Evolutionary conservation across 2,113 vertebrate genomes (phyloP).

Genomic region (Eudyptes chrysolophus): DNA sequence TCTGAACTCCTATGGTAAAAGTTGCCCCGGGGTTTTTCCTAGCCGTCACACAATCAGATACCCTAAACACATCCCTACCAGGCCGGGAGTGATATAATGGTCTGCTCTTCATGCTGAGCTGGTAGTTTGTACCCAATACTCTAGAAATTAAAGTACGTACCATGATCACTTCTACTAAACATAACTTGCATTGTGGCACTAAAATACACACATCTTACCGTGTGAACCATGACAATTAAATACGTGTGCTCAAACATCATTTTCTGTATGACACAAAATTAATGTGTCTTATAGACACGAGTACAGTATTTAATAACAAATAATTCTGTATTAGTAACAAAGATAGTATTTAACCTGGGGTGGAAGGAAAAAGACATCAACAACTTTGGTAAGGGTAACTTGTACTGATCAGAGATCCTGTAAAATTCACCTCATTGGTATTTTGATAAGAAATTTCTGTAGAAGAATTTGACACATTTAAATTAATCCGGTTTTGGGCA

Average conservation of each 20-base stretch:
- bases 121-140: neutral
- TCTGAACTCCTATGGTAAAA: neutral
- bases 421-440: neutral
- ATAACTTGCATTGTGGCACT: neutral
- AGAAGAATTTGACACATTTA: neutral
- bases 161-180: neutral
- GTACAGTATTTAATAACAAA: neutral
- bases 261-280: neutral
- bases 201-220: neutral
- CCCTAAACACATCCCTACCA: neutral
- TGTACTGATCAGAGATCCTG: neutral
- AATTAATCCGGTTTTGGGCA: neutral
- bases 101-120: neutral
- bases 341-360: neutral
- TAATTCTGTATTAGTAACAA: neutral
- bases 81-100: neutral
- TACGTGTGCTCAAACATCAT: neutral
- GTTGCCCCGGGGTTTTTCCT: fast-evolving
- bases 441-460: neutral
- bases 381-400: neutral
- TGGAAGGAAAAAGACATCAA: neutral
- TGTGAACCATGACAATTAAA: neutral
- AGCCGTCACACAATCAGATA: neutral
- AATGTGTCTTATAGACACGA: neutral
- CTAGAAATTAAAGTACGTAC: neutral